Conservation (phyloP, 2,797 vertebrate genomes). For the Hydrocynus forskahlii region DNA sequence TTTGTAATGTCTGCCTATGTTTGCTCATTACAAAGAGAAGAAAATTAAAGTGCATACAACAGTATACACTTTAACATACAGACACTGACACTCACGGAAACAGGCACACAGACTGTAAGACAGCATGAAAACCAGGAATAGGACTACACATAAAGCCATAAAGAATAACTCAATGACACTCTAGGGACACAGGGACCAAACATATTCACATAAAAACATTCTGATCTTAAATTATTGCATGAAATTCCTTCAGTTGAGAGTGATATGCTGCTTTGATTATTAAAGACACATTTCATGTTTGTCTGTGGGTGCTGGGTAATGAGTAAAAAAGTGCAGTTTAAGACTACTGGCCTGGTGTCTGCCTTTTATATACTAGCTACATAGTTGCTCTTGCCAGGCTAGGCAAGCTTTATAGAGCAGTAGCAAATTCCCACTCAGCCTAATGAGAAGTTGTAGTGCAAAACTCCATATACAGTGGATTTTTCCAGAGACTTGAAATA, state of each 20-base stretch:
- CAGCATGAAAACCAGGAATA: not conserved
- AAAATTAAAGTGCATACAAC: not conserved
- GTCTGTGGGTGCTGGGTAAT: no score
- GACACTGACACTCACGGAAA: not conserved
- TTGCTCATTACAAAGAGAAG: not conserved
- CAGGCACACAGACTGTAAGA: not conserved
- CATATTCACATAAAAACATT: not conserved
- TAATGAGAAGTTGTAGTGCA: no score
- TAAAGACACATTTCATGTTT: no score
- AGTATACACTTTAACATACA: not conserved
- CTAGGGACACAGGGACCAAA: not conserved
- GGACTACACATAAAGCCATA: not conserved
- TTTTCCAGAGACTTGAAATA: no score
- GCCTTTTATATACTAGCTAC: no score
- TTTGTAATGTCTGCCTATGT: not conserved
- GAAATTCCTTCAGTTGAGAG: not conserved
- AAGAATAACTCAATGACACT: slow-evolving; percentile 1
- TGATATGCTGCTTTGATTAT: no score
- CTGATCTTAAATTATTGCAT: not conserved
- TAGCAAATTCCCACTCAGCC: no score
- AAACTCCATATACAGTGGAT: no score
- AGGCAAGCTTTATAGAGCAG: no score
- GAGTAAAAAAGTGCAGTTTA: no score
- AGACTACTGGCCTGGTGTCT: no score
- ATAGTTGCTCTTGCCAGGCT: no score